A percentile compares a stretch with the other conserved stretches of the same genome.
phyloP scores from a whole-genome alignment of 2,888 invertebrate species.

The Conistra vaccinii region DNA sequence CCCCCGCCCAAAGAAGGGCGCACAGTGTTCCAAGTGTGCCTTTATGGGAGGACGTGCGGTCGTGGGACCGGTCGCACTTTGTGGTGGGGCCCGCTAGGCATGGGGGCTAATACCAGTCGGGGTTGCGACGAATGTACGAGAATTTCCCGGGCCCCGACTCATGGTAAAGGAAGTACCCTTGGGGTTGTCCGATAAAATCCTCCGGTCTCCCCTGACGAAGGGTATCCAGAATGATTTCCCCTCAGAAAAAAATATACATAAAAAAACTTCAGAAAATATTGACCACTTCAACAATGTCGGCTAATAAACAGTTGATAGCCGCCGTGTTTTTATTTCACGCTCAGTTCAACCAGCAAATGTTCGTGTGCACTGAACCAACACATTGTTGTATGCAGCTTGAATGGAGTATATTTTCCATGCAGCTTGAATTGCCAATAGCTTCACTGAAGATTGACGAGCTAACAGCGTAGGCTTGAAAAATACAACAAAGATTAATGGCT shows the following conservation, averaged over 20 bases:
- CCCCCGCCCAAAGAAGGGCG: too few relatives aligned
- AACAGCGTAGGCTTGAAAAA: constrained; percentile 35
- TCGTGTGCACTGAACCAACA: constrained; percentile 30
- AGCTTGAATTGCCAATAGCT: constrained; percentile 33
- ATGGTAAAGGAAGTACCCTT: background rate
- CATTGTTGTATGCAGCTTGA: constrained; percentile 20
- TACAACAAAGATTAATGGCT: constrained; percentile 15
- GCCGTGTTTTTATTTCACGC: constrained; percentile 42
- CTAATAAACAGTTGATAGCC: background rate
- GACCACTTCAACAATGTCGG: background rate
- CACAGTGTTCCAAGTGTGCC: background rate
- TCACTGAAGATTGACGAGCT: constrained; percentile 36
- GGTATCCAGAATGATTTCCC: too few relatives aligned
- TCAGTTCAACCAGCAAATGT: background rate
- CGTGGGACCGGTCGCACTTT: background rate
- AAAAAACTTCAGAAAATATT: too few relatives aligned
- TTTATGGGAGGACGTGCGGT: background rate
- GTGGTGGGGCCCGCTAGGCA: background rate
- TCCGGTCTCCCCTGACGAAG: too few relatives aligned
- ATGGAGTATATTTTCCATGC: constrained; percentile 4
- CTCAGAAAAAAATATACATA: background rate
- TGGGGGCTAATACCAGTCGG: background rate
- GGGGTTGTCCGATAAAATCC: background rate
- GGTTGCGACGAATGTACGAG: too few relatives aligned
- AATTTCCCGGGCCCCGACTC: background rate